Conservation (phyloP, 2,888 invertebrate genomes). For the Pristionchus japonicus region DNA sequence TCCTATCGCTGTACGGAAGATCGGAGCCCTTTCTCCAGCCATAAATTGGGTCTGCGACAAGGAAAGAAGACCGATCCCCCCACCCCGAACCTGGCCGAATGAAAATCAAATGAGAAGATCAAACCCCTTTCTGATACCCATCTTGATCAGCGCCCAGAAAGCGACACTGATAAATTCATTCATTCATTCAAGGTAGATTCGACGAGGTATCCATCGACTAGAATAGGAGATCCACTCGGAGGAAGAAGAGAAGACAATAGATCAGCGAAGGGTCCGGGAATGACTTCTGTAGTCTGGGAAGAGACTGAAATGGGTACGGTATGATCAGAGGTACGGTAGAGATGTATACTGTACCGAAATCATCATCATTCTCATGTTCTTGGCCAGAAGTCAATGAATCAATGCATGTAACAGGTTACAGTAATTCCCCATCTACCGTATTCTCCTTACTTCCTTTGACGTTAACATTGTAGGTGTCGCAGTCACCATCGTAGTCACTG, state of each 20-base stretch:
- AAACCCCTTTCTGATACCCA: no score
- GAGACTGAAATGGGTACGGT: not conserved
- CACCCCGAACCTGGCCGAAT: no score
- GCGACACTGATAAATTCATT: no score
- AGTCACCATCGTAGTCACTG: not conserved
- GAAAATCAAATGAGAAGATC: no score
- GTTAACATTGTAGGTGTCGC: not conserved
- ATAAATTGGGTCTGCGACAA: no score
- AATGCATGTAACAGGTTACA: not conserved
- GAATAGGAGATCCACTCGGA: not conserved
- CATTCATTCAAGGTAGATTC: no score
- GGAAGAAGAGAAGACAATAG: constrained; percentile 45
- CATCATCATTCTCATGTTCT: not conserved
- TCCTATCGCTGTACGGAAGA: no score
- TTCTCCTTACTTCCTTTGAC: not conserved
- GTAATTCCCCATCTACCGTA: not conserved
- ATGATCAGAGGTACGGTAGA: not conserved
- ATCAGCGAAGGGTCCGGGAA: constrained; percentile 28
- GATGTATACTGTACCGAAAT: not conserved
- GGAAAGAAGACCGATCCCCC: no score
- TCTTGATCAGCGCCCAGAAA: no score
- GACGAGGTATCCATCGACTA: not conserved
- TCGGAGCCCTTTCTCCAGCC: no score
- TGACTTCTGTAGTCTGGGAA: not conserved
- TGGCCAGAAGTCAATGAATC: not conserved